Conservation (phyloP, 1,140 invertebrate species). For the Pygmarrhopalites habei region DNA sequence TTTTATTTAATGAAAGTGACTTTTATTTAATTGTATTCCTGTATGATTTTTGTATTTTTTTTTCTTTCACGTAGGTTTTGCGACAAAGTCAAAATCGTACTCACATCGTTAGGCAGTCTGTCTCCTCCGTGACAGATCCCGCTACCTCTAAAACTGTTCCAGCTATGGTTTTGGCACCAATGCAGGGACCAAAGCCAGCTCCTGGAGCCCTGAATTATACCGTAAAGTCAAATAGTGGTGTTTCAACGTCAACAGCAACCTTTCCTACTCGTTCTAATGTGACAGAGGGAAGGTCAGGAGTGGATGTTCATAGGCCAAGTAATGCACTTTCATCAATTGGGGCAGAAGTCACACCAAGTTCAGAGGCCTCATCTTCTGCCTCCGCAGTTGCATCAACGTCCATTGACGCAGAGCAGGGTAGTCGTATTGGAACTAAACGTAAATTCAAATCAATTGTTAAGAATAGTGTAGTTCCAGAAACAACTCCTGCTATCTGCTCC, state of each 20-base stretch:
- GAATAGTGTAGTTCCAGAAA: background rate
- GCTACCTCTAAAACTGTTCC: slow-evolving; percentile 11
- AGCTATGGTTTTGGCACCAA: slow-evolving; percentile 11
- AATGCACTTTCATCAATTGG: too few relatives aligned
- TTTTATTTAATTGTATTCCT: too few relatives aligned
- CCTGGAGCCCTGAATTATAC: background rate
- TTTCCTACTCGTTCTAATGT: too few relatives aligned
- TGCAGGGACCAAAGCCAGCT: background rate
- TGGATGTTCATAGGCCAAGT: too few relatives aligned
- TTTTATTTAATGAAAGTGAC: background rate
- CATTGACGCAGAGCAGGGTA: background rate
- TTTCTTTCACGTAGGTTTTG: slow-evolving; percentile 12
- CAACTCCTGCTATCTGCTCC: background rate
- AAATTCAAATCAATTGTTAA: background rate
- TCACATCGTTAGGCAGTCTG: slow-evolving; percentile 3
- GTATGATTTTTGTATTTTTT: background rate
- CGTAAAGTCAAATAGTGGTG: background rate
- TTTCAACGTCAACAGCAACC: background rate
- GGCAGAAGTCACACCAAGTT: too few relatives aligned
- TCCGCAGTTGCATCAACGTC: too few relatives aligned
- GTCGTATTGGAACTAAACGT: background rate
- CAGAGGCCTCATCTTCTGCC: too few relatives aligned
- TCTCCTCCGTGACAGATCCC: slow-evolving; percentile 7
- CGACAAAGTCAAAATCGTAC: slow-evolving; percentile 13
- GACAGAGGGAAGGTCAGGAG: too few relatives aligned